Percentiles rank a stretch among this genome's conserved stretches.
Evolutionary conservation across 2,888 invertebrate species (phyloP).

Genomic region (Coelopa pilipes): DNA sequence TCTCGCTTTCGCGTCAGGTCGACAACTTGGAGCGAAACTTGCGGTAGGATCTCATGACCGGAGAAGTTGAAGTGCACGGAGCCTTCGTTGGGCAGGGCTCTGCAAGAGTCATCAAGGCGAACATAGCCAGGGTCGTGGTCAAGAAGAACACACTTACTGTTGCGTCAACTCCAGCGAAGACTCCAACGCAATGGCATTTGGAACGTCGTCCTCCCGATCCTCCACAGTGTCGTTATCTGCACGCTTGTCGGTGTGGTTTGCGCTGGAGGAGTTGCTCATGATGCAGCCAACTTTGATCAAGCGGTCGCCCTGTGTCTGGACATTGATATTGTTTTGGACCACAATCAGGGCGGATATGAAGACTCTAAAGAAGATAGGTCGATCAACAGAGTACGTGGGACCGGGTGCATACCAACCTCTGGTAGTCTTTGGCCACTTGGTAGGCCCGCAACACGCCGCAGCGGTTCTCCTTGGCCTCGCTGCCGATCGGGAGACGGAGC

Average conservation of each 20-base stretch:
- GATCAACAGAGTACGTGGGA: neutral
- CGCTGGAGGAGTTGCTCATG: slow-evolving; percentile 68
- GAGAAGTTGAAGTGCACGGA: slow-evolving; percentile 61
- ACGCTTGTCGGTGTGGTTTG: slow-evolving; percentile 43
- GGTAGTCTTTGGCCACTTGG: slow-evolving; percentile 60
- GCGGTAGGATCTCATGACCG: slow-evolving; percentile 52
- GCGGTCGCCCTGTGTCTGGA: slow-evolving; percentile 86
- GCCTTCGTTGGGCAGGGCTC: slow-evolving; percentile 66
- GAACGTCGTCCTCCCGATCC: slow-evolving; percentile 53
- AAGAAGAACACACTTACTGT: slow-evolving; percentile 64
- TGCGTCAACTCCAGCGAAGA: slow-evolving; percentile 71
- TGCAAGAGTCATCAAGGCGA: slow-evolving; percentile 48
- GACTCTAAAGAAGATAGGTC: slow-evolving; percentile 69
- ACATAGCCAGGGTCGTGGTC: neutral
- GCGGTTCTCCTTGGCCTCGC: slow-evolving; percentile 63
- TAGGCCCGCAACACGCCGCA: slow-evolving; percentile 66
- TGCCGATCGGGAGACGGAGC: slow-evolving; percentile 61
- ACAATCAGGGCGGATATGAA: slow-evolving; percentile 81
- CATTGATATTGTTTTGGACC: slow-evolving; percentile 84
- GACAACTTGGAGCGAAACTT: slow-evolving; percentile 70
- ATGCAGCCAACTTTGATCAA: slow-evolving; percentile 83
- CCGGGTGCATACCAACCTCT: slow-evolving; percentile 51
- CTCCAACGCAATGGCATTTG: slow-evolving; percentile 70
- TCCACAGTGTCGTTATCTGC: slow-evolving; percentile 34
- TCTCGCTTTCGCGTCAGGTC: slow-evolving; percentile 71